A percentile compares a stretch with the other conserved stretches of the same genome.
Conservation (phyloP, 2,797 vertebrate genomes). For the Hozukius guyotensis region DNA sequence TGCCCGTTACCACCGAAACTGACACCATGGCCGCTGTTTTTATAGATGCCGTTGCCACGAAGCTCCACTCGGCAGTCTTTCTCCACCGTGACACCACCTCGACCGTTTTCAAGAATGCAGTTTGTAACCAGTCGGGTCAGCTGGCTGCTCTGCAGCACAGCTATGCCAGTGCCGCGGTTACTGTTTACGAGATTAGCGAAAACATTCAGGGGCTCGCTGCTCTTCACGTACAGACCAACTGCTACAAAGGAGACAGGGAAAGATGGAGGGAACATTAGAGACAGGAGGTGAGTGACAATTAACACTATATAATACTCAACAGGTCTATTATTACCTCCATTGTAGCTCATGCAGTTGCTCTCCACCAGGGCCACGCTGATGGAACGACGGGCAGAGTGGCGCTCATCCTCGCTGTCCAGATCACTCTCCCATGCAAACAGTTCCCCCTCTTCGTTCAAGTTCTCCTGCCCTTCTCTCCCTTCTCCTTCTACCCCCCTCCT, state of each 20-base stretch:
- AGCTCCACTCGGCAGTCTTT: constrained; percentile 89
- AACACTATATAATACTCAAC: not conserved
- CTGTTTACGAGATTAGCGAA: constrained; percentile 87
- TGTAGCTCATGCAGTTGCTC: constrained; percentile 88
- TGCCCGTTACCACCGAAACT: constrained; percentile 86
- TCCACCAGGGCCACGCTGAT: constrained; percentile 89
- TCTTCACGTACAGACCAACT: constrained; percentile 91
- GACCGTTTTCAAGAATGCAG: constrained; percentile 88
- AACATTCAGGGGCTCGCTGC: constrained; percentile 89
- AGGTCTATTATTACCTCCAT: constrained; percentile 64
- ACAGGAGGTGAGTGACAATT: not conserved
- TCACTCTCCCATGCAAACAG: constrained; percentile 89
- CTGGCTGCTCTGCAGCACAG: constrained; percentile 89
- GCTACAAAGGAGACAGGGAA: constrained; percentile 71
- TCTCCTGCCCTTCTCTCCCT: constrained; percentile 82
- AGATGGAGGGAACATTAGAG: not conserved
- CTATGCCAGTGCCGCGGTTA: constrained; percentile 85
- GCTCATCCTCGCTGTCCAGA: constrained; percentile 89
- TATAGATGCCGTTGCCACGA: constrained; percentile 90
- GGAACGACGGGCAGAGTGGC: constrained; percentile 79
- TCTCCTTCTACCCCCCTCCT: constrained; percentile 76
- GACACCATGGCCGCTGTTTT: constrained; percentile 88
- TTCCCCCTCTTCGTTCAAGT: constrained; percentile 91
- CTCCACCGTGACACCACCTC: constrained; percentile 86
- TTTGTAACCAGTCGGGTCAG: constrained; percentile 88